Evolutionary conservation across 2,797 vertebrate genomes (phyloP), one percentile per base, ranked within the genome.

Genomic region (Brachymystax lenok): DNA sequence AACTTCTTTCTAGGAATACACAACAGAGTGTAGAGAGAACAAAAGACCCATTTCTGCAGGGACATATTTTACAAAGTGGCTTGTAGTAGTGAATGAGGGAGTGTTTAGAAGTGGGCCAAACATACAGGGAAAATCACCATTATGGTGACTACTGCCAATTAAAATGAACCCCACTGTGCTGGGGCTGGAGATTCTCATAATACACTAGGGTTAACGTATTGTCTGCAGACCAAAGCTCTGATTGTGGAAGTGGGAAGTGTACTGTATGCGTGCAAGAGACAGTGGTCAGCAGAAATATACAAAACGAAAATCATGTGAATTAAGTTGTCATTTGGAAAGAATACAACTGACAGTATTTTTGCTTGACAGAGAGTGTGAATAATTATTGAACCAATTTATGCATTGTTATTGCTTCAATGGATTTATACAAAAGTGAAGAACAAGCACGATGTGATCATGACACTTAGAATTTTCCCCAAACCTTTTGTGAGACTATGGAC

Each of bases 1-100:
- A 92, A 90, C 85, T 77, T 70, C 78, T 67, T 46, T 74, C 75
- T 73, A 68, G 40, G 24, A 77, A 77, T 61, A 59, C 40, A 69
- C 35, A 33, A 5, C 30, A 21, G 54, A 73, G 52, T 35, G 54
- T 68, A 33, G 30, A 19, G 54, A 17, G 71, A 64, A 81, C 69
- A 75, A 78, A 71, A 64, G 63, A 17, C 8, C 46, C 27, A 46
- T 74, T 71, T 35, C 70, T 56, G 24, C 30, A 68, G 27, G 67
- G 71, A 19, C 21, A 73, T 69, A 61, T 70, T 74, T 64, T 67
- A 50, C 40, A 19, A 70, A 17, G 70, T 70, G 24, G 54, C 51
- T 63, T 71, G 64, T 73, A 68, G 24, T 46, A 30, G n/a, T 67
- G 71, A 73, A 67, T 76, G 56, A 50, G 59, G 35, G 61, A n/a